These are phyloP conservation scores for Dynastes hyllus DNA, from an alignment of 2,888 invertebrate genomes.

Conservation along the genomic window DNA sequence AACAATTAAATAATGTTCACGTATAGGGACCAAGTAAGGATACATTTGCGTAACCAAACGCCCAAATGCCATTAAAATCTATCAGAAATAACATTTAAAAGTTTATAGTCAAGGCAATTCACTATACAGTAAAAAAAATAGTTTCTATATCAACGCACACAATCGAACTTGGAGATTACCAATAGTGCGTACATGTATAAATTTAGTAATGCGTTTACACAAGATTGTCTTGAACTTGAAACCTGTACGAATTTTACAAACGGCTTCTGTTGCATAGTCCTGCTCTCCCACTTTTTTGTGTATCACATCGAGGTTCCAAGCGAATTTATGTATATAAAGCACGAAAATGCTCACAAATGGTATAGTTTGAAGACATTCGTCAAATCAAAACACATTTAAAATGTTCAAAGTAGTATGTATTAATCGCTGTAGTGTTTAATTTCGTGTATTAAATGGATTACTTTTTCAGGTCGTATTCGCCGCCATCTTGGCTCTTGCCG, in stretches of 20 bases:
- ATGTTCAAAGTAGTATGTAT: constrained; percentile 24
- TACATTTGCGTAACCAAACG: neutral
- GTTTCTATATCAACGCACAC: constrained; percentile 5
- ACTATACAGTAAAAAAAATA: constrained; percentile 12
- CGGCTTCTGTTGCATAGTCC: neutral
- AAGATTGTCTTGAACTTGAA: constrained; percentile 45
- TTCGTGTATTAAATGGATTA: neutral
- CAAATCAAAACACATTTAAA: constrained; percentile 8
- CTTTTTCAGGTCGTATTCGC: constrained; percentile 71
- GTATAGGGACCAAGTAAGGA: neutral
- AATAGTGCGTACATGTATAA: constrained; percentile 26
- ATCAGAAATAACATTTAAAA: neutral
- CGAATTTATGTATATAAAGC: constrained; percentile 27
- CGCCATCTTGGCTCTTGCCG: constrained; percentile 71
- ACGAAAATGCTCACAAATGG: neutral
- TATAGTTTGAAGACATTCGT: constrained; percentile 17
- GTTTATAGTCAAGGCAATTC: constrained; percentile 28
- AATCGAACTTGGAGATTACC: constrained; percentile 35
- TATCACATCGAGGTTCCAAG: neutral
- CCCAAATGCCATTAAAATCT: neutral
- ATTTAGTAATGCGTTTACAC: constrained; percentile 37
- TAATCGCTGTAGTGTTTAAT: too few relatives aligned
- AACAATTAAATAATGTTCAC: too few relatives aligned
- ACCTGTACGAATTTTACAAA: constrained; percentile 22
- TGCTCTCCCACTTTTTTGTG: constrained; percentile 8